Evolutionary conservation across 2,888 invertebrate genomes (phyloP).

Genomic region (Chesias legatella): DNA sequence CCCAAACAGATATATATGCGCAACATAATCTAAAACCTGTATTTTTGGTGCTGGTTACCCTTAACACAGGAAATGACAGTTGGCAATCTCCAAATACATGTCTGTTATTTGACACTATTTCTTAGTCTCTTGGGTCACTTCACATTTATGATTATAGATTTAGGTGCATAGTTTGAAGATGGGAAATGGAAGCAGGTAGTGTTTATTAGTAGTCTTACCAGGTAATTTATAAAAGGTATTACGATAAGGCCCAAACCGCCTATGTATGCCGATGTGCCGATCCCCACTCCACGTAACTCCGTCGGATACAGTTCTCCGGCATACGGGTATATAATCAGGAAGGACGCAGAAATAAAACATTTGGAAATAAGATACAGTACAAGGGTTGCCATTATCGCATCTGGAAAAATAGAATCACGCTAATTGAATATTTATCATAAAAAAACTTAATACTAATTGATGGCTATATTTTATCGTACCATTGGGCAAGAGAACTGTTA

Average conservation of each 20-base stretch:
- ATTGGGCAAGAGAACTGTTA: constrained; percentile 89
- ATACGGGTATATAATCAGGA: constrained; percentile 95
- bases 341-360: constrained; percentile 94
- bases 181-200: not conserved
- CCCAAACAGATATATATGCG: too few species aligned
- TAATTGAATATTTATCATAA: constrained; percentile 19
- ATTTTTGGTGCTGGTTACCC: too few species aligned
- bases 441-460: not conserved
- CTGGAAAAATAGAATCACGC: constrained; percentile 64
- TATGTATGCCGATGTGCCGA: constrained; percentile 94
- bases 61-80: too few species aligned
- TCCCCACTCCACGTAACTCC: constrained; percentile 92
- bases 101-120: too few species aligned
- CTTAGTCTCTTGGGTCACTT: too few species aligned
- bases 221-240: constrained; percentile 94
- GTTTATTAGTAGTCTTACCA: constrained; percentile 88
- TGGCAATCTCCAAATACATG: too few species aligned
- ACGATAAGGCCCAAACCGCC: constrained; percentile 93
- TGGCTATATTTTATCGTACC: constrained; percentile 68
- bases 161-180: too few species aligned
- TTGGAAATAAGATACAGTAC: constrained; percentile 90
- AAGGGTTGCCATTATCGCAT: constrained; percentile 86
- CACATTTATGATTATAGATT: too few species aligned
- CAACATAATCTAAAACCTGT: too few species aligned
- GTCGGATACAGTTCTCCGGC: constrained; percentile 96